Evolutionary conservation across 2,113 vertebrate species (phyloP).

Genomic region (Toxostoma redivivum): DNA sequence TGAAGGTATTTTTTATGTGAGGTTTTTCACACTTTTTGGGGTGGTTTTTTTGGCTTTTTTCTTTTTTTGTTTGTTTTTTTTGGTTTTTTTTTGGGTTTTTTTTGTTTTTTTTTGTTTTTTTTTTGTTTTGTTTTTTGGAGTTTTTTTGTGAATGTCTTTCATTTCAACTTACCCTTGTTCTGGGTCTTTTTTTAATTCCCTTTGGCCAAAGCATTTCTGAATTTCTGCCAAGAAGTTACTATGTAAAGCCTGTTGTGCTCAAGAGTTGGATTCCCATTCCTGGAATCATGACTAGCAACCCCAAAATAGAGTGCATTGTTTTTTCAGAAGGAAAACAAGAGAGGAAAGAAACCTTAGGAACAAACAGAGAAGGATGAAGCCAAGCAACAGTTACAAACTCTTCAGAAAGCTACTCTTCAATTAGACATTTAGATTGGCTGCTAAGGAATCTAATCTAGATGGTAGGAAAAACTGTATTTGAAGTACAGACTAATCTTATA

Average conservation of each 20-base stretch:
- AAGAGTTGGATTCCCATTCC: conserved; percentile 67
- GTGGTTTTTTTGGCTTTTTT: too few relatives aligned
- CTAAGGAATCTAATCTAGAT: neutral
- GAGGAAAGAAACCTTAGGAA: conserved; percentile 64
- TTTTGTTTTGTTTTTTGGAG: neutral
- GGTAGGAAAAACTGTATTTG: neutral
- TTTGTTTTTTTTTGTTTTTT: neutral
- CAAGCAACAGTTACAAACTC: conserved; percentile 54
- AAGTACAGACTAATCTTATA: neutral
- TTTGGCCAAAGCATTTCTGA: conserved; percentile 69
- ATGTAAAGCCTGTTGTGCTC: conserved; percentile 68
- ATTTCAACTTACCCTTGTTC: conserved; percentile 53
- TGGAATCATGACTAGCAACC: conserved; percentile 71
- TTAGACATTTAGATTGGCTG: conserved; percentile 13
- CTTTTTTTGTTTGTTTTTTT: neutral
- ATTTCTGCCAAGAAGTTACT: conserved; percentile 68
- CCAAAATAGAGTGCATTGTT: conserved; percentile 70
- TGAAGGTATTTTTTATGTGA: neutral
- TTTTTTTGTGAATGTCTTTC: neutral
- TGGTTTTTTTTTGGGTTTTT: neutral
- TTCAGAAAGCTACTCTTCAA: conserved; percentile 29
- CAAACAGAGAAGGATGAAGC: conserved; percentile 57
- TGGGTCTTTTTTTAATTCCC: conserved; percentile 49
- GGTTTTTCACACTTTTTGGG: neutral
- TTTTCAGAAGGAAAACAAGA: conserved; percentile 62